These are phyloP conservation scores for Desmophyllum pertusum DNA, from an alignment of 92 coral and sea anemone species.

Conservation along the genomic window DNA sequence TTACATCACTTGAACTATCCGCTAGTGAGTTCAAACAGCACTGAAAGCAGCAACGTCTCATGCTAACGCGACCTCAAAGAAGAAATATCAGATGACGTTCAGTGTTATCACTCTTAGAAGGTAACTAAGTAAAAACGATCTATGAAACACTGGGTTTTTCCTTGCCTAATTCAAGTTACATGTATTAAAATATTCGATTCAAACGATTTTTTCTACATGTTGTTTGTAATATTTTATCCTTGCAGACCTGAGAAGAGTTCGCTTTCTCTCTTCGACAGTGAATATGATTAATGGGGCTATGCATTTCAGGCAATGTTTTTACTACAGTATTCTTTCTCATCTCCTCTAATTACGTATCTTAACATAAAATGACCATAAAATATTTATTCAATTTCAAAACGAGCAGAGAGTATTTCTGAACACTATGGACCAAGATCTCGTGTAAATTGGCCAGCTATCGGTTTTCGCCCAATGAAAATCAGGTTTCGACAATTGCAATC, in stretches of 20 bases:
- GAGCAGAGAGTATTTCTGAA: neutral
- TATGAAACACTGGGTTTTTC: neutral
- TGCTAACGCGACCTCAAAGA: neutral
- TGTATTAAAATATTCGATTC: neutral
- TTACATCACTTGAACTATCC: neutral
- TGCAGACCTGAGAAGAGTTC: too few species aligned
- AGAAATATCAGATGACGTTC: neutral
- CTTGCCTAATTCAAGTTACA: neutral
- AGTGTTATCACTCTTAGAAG: neutral
- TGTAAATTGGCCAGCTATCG: neutral
- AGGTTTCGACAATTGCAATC: too few species aligned
- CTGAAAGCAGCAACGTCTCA: neutral
- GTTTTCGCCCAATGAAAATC: too few species aligned
- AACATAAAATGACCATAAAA: neutral
- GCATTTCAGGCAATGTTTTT: neutral
- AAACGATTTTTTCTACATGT: neutral
- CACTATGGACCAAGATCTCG: neutral
- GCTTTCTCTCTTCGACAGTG: neutral
- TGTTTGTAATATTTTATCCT: too few species aligned
- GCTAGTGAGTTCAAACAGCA: too few species aligned
- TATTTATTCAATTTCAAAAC: neutral
- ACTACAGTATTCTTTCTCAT: neutral
- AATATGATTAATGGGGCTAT: neutral
- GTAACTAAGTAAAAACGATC: neutral
- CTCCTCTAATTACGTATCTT: neutral